These are phyloP conservation scores for Neopipo cinnamomea DNA, from an alignment of 2,113 vertebrate species.

Conservation along the genomic window DNA sequence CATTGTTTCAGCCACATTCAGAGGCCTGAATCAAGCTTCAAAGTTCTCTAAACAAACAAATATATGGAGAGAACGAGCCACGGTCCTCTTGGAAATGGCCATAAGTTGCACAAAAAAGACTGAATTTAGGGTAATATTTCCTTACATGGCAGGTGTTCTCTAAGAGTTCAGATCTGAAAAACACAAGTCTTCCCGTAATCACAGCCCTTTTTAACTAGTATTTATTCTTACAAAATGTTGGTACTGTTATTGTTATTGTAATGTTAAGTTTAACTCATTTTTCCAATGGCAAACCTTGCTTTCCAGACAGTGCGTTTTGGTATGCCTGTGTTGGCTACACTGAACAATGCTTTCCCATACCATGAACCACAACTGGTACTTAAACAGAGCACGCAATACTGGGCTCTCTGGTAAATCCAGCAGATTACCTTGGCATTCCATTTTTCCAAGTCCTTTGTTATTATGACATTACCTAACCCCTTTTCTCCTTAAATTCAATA, in stretches of 20 bases:
- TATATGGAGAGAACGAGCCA: background rate
- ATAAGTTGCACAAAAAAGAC: background rate
- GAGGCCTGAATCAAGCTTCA: background rate
- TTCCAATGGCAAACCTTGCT: background rate
- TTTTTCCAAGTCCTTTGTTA: background rate
- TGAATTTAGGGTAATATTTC: background rate
- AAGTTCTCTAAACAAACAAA: background rate
- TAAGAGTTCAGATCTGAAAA: background rate
- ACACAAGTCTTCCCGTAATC: background rate
- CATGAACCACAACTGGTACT: background rate
- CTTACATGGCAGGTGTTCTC: background rate
- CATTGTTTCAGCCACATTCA: background rate
- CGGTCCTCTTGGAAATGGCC: background rate
- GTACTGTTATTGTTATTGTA: background rate
- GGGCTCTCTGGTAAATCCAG: background rate
- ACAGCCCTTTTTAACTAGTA: background rate
- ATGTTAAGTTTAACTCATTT: background rate
- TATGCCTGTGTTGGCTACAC: background rate
- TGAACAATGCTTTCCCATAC: background rate
- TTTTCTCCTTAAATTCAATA: background rate
- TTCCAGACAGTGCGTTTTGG: background rate
- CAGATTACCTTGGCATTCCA: background rate
- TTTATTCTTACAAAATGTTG: background rate
- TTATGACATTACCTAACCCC: background rate
- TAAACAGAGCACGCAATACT: rapidly evolving